A percentile compares a stretch with the other conserved stretches of the same genome.
Evolutionary conservation across 2,888 invertebrate genomes (phyloP).

Genomic region (Cheilosia scutellata): DNA sequence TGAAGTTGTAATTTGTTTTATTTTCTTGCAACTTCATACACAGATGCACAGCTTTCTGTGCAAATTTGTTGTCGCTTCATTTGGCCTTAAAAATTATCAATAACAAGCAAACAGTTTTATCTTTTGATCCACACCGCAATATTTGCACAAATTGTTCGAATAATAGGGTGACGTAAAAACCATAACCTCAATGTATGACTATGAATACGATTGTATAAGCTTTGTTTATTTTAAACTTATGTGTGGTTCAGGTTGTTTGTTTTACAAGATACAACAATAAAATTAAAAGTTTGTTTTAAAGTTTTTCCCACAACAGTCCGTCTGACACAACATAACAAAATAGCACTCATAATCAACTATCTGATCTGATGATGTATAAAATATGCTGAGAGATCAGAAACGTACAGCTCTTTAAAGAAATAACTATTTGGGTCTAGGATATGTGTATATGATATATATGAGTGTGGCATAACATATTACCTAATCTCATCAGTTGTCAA

Average conservation of each 20-base stretch:
- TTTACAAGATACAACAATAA: background rate
- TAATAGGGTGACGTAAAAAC: constrained; percentile 19
- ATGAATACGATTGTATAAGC: constrained; percentile 5
- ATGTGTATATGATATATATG: too few species aligned
- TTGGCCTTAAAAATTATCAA: constrained; percentile 18
- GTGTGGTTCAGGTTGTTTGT: background rate
- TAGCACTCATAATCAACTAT: too few species aligned
- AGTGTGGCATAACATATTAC: too few species aligned
- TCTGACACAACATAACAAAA: too few species aligned
- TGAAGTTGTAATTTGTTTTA: background rate
- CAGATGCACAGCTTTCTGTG: constrained; percentile 24
- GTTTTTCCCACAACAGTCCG: too few species aligned
- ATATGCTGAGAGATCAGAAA: too few species aligned
- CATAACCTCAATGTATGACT: constrained; percentile 5
- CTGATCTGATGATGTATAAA: too few species aligned
- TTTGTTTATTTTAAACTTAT: background rate
- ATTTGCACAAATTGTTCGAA: constrained; percentile 47
- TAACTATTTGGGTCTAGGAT: too few species aligned
- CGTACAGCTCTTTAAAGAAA: too few species aligned
- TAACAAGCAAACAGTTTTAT: background rate
- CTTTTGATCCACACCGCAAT: constrained; percentile 49
- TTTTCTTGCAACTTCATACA: background rate
- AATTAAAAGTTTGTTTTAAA: too few species aligned
- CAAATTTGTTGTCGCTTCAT: constrained; percentile 43
- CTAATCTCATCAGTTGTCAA: too few species aligned